Conservation (phyloP, 2,113 vertebrate species). For the Amia ocellicauda region DNA sequence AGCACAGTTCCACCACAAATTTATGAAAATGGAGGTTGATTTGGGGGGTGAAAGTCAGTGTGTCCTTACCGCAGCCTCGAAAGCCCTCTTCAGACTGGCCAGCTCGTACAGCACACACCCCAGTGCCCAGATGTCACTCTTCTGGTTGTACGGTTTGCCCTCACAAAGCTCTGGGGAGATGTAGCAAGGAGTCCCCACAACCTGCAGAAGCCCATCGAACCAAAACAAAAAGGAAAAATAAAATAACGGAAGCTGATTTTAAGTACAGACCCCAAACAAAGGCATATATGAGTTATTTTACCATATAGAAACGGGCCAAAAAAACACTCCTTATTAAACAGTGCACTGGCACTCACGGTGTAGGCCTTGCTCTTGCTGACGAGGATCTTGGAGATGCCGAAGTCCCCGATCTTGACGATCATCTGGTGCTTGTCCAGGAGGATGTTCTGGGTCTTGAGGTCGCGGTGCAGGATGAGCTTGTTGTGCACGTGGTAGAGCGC, state of each 20-base stretch:
- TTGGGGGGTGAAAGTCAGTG: neutral
- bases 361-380: constrained; percentile 99
- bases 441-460: constrained; percentile 98
- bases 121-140: constrained; percentile 97
- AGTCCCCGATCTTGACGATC: constrained; percentile 95
- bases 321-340: no score
- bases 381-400: constrained; percentile 97
- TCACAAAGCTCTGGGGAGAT: constrained; percentile 98
- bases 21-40: neutral
- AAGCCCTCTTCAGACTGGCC: constrained; percentile 94
- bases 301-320: no score
- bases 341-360: constrained; percentile 66
- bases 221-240: neutral
- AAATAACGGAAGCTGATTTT: neutral
- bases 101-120: constrained; percentile 96
- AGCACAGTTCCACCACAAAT: neutral
- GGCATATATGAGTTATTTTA: no score
- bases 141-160: constrained; percentile 98
- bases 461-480: constrained; percentile 93
- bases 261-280: no score
- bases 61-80: constrained; percentile 86
- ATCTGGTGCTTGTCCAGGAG: constrained; percentile 95
- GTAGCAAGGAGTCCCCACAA: constrained; percentile 94
- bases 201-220: constrained; percentile 65
- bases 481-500: constrained; percentile 94